Evolutionary conservation across 2,113 vertebrate species (phyloP), one percentile per base, ranked within the genome.

Genomic region (Tamias sibiricus): DNA sequence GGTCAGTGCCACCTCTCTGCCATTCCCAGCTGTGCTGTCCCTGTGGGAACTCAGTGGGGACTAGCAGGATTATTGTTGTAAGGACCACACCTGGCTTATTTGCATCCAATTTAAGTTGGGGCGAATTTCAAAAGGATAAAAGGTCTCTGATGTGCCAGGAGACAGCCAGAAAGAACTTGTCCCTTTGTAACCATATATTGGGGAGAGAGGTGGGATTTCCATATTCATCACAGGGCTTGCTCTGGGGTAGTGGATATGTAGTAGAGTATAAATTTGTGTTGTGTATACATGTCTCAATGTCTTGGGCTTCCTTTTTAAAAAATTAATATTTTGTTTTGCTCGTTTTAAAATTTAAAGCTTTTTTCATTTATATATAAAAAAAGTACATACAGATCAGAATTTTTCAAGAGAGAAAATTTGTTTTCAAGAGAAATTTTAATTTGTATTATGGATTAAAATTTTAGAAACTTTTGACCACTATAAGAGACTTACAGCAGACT

Each of bases 11-110:
- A 68, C 92, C 90, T 95, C 90, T 95, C 97, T 87, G 92, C 96
- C 82, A 1, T 97, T 97, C 96, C 98, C 98, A 98, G 97, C 98
- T 98, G 97, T 98, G 97, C 89, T 97, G 97, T 98, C 98, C 97
- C 98, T 98, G 95, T 98, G 98, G 98, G 97, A 98, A 98, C 98
- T 97, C 97, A 84, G 94, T 98, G 94, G 96, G 97, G 93, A 95
- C 97, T 97, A 49, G 94, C 96, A 94, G 93, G 92, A 97, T 98
- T 96, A 81, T 95, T 96, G 88, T 97, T 98, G 83, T 96, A 87
- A 98, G 95, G 98, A 98, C 97, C 97, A 98, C 98, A 98, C 98
- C 98, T 99, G 98, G 87, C 72, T 98, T 97, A 98, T 98, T 98
- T 99, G 98, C 97, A 98, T 98, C 97, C 96, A 94, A 64, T 98